phyloP scores from a whole-genome alignment of 2,888 invertebrate genomes.

The Frankliniella fusca region DNA sequence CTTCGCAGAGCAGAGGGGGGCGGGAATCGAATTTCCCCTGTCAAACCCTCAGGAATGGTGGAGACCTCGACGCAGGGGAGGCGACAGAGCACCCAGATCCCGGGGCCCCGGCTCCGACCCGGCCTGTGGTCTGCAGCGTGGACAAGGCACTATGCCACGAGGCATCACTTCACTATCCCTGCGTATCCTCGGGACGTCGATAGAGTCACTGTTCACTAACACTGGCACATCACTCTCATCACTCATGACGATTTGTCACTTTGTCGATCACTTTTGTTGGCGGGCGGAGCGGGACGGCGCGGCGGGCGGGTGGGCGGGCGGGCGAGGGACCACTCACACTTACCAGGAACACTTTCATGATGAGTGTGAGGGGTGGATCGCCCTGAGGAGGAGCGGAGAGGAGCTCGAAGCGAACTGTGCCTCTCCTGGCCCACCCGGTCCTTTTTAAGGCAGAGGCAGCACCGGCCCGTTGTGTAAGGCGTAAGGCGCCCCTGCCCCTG shows the following conservation, averaged over 20 bases:
- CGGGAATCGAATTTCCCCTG: no score
- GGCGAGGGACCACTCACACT: background rate
- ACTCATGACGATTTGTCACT: background rate
- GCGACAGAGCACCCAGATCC: background rate
- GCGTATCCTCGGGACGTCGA: constrained; percentile 2
- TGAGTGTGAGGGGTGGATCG: constrained; percentile 1
- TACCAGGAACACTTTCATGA: constrained; percentile 21
- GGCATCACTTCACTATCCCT: constrained; percentile 14
- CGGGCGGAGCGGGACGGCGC: no score
- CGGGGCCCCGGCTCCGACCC: background rate
- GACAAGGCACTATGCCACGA: background rate
- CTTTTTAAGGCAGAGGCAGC: constrained; percentile 3
- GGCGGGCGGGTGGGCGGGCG: no score
- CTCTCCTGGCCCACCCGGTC: constrained; percentile 4
- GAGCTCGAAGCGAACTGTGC: constrained; percentile 24
- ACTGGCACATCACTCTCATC: background rate
- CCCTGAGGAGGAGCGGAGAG: constrained; percentile 7
- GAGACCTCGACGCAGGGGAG: background rate
- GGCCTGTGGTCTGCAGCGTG: background rate
- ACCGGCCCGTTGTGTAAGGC: background rate
- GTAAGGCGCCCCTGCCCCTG: background rate
- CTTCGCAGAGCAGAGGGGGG: no score
- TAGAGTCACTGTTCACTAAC: background rate
- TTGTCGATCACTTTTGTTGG: background rate
- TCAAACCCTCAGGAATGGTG: background rate